phyloP scores from a whole-genome alignment of 2,797 vertebrate genomes.

The Lates japonicus region DNA sequence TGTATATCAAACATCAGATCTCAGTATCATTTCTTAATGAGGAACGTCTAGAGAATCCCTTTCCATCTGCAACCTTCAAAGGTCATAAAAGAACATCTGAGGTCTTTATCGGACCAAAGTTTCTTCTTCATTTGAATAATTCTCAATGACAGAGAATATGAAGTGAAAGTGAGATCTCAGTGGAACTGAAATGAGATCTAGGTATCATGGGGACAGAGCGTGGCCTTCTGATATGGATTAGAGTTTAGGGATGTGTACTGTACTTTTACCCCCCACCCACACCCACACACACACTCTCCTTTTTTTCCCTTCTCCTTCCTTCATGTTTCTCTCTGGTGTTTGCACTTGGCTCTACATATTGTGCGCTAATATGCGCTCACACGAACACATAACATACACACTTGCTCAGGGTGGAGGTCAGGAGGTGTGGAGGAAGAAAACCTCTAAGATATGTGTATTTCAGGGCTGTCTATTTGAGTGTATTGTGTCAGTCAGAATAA shows the following conservation, averaged over 20 bases:
- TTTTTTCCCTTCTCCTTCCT: not conserved
- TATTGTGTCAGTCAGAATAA: too few species aligned
- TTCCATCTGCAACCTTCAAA: conserved; percentile 84
- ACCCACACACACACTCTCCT: too few species aligned
- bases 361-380: conserved; percentile 8
- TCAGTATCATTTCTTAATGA: conserved; percentile 84
- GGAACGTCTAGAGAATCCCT: conserved; percentile 76
- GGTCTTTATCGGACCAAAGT: conserved; percentile 81
- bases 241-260: conserved; percentile 57
- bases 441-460: conserved; percentile 70
- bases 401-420: conserved; percentile 68
- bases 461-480: too few species aligned
- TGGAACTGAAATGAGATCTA: conserved; percentile 78
- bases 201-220: conserved; percentile 49
- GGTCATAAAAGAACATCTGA: conserved; percentile 83
- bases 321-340: conserved; percentile 35
- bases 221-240: conserved; percentile 69
- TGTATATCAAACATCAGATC: conserved; percentile 80
- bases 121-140: conserved; percentile 85
- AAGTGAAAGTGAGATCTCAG: conserved; percentile 68
- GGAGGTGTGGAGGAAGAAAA: conserved; percentile 71
- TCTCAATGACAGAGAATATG: conserved; percentile 77
- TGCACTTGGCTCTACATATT: conserved; percentile 13
- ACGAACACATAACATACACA: conserved; percentile 44
- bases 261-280: conserved; percentile 17